phyloP scores from a whole-genome alignment of 2,888 invertebrate genomes.

The Hesperia comma region DNA sequence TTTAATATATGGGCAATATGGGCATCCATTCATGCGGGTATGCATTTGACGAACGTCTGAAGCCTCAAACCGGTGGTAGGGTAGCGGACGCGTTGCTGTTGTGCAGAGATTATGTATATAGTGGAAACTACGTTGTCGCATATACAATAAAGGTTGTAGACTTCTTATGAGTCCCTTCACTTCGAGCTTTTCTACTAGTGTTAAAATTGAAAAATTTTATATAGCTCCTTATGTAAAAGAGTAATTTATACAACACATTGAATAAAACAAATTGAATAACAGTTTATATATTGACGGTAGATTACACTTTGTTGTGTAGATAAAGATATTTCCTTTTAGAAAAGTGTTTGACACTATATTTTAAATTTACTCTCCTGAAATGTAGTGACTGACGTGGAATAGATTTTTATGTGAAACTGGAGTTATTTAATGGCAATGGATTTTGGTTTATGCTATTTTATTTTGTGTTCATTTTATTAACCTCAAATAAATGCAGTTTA shows the following conservation, averaged over 20 bases:
- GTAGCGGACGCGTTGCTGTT: too few species aligned
- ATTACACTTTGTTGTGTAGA: conserved; percentile 29
- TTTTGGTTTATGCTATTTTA: conserved; percentile 8
- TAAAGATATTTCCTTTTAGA: conserved; percentile 33
- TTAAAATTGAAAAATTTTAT: conserved; percentile 54
- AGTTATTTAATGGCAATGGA: conserved; percentile 20
- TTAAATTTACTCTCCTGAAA: conserved; percentile 42
- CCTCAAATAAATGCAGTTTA: too few species aligned
- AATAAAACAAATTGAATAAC: conserved; percentile 24
- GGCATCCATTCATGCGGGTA: too few species aligned
- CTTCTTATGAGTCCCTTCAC: conserved; percentile 75
- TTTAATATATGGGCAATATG: neutral
- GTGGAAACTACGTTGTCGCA: conserved; percentile 42
- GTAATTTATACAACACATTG: conserved; percentile 47
- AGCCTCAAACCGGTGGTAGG: too few species aligned
- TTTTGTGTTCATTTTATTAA: too few species aligned
- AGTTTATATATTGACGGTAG: conserved; percentile 29
- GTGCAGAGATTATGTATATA: neutral
- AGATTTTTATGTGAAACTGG: conserved; percentile 26
- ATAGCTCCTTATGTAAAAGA: conserved; percentile 45
- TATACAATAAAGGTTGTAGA: conserved; percentile 71
- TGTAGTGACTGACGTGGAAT: conserved; percentile 50
- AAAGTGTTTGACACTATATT: conserved; percentile 35
- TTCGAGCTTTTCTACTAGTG: conserved; percentile 79
- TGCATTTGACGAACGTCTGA: too few species aligned